These are phyloP conservation scores for Prionchulus punctatus DNA, from an alignment of 2,888 invertebrate species.

Conservation along the genomic window DNA sequence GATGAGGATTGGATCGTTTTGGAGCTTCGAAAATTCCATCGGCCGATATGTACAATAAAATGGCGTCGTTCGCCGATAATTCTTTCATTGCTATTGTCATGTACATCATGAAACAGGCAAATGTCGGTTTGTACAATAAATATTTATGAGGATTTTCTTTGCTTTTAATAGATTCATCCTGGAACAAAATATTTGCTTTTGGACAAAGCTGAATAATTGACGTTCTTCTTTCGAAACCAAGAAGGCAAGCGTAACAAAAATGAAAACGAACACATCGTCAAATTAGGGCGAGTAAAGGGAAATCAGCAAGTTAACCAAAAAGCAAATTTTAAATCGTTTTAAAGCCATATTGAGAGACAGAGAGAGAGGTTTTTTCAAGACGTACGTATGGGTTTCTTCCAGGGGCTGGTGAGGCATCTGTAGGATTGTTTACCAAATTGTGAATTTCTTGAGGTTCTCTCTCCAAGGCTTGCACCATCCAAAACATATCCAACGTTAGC, in stretches of 20 bases:
- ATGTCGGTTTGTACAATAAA: conserved; percentile 80
- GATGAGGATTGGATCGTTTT: too few relatives aligned
- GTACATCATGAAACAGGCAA: conserved; percentile 80
- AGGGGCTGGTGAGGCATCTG: conserved; percentile 51
- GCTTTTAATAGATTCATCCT: too few relatives aligned
- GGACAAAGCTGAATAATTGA: too few relatives aligned
- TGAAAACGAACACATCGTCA: too few relatives aligned
- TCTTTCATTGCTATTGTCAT: conserved; percentile 78
- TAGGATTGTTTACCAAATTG: conserved; percentile 39
- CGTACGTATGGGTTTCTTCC: conserved; percentile 50
- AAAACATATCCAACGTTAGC: conserved; percentile 90
- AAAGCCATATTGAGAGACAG: conserved; percentile 8
- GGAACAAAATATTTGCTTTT: too few relatives aligned
- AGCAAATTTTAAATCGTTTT: not conserved
- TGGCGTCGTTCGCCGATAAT: conserved; percentile 70
- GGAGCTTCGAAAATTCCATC: conserved; percentile 53
- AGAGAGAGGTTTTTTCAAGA: too few relatives aligned
- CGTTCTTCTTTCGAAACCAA: conserved; percentile 45
- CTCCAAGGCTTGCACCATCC: conserved; percentile 85
- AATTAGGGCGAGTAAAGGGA: too few relatives aligned
- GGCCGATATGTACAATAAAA: conserved; percentile 79
- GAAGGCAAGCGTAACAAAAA: too few relatives aligned
- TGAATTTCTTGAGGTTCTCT: conserved; percentile 73
- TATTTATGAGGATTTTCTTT: conserved; percentile 91
- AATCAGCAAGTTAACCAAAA: too few relatives aligned